Evolutionary conservation across 2,888 invertebrate species (phyloP).

Genomic region (Cryptocephalus primarius): DNA sequence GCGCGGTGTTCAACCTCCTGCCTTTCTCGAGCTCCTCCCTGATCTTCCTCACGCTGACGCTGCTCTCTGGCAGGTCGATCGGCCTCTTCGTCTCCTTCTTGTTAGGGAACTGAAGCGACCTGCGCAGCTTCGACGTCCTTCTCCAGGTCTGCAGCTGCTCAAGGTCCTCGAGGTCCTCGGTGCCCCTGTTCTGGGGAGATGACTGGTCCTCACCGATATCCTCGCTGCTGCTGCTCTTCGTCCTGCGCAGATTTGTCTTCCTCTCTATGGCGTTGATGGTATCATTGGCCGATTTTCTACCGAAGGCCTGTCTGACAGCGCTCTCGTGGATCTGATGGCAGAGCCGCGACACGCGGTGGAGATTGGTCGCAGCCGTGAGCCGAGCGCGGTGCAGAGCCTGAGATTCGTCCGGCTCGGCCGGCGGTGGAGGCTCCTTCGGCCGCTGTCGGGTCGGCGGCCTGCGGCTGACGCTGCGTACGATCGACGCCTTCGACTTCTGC

Average conservation of each 20-base stretch:
- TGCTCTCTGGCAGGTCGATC: conserved; percentile 36
- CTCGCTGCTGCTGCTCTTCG: conserved; percentile 41
- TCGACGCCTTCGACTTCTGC: conserved; percentile 41
- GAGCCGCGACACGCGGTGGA: conserved; percentile 36
- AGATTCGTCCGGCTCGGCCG: conserved; percentile 9
- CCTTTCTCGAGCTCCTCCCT: conserved; percentile 46
- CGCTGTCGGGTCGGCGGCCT: conserved; percentile 41
- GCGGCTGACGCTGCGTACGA: conserved; percentile 40
- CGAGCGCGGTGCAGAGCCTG: conserved; percentile 16
- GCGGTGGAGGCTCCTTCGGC: conserved; percentile 7
- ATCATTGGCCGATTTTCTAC: conserved; percentile 21
- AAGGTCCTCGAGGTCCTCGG: conserved; percentile 31
- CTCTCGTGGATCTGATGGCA: conserved; percentile 40
- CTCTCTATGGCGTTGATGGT: conserved; percentile 28
- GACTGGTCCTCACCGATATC: conserved; percentile 33
- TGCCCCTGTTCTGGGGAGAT: conserved; percentile 22
- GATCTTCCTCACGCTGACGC: conserved; percentile 44
- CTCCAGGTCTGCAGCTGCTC: conserved; percentile 46
- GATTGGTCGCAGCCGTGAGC: conserved; percentile 26
- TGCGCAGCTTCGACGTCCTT: conserved; percentile 51
- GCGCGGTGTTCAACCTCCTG: conserved; percentile 40
- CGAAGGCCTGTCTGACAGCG: conserved; percentile 32
- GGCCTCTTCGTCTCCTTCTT: conserved; percentile 21
- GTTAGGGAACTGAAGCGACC: conserved; percentile 58
- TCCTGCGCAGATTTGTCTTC: conserved; percentile 16